A percentile compares a stretch with the other conserved stretches of the same genome.
These are phyloP conservation scores for Holothuria scabra DNA, from an alignment of 53 echinoderm and acorn worm genomes.

Conservation along the genomic window DNA sequence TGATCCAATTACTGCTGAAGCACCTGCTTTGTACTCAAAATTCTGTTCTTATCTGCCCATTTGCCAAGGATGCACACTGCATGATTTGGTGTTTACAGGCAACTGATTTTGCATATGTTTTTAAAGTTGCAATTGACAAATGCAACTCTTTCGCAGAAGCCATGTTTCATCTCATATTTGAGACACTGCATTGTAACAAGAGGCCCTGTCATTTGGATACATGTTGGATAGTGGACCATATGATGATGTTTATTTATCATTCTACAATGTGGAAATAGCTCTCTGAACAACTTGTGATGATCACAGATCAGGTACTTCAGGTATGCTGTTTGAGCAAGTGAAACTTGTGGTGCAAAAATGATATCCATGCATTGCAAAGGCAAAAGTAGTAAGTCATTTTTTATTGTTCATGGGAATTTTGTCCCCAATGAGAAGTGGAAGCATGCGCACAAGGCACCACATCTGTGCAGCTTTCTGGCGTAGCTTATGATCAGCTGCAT, in stretches of 20 bases:
- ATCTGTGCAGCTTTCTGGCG: no score
- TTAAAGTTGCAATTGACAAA: slow-evolving; percentile 62
- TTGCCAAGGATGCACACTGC: slow-evolving; percentile 39
- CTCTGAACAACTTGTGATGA: no score
- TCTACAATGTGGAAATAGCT: no score
- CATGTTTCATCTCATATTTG: slow-evolving; percentile 8
- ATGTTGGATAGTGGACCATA: no score
- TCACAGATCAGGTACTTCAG: no score
- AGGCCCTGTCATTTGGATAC: background rate
- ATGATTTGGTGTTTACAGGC: no score
- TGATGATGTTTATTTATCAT: no score
- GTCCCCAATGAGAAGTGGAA: no score
- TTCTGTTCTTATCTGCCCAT: slow-evolving; percentile 3
- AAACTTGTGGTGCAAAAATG: background rate
- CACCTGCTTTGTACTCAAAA: slow-evolving; percentile 19
- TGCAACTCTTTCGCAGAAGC: slow-evolving; percentile 19
- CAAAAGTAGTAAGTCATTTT: background rate
- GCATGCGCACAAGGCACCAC: no score
- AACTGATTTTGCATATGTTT: slow-evolving; percentile 58
- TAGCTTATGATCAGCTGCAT: no score
- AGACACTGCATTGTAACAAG: slow-evolving; percentile 8
- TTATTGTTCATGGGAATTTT: no score
- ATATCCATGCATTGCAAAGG: slow-evolving; percentile 40
- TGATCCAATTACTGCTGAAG: slow-evolving; percentile 8
- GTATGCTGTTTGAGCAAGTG: no score